Evolutionary conservation across 2,888 invertebrate genomes (phyloP), one percentile per base, ranked within the genome.

Genomic region (Heliconius sara): DNA sequence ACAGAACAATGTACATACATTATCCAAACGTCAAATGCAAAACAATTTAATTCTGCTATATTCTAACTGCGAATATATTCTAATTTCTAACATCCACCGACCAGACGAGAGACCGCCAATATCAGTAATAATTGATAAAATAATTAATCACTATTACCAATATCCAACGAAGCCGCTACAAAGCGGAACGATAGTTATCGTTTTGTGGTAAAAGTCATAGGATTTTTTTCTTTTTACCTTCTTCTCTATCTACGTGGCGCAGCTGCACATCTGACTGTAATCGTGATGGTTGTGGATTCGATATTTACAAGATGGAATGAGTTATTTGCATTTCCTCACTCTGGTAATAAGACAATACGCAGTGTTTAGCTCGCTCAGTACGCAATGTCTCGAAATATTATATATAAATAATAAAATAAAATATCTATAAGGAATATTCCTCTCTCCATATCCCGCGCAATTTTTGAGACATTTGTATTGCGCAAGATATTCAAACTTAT

Each of bases 111-210:
- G 73, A 60, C 73, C 73, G 73, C 73, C 60, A 34, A 73, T 73
- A 73, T 80, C 71, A 34, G 34, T 22, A 57, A 66, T 81, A 79
- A 82, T 82, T 79, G 79, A 73, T 70, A 70, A 81, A 79, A 81
- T 81, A 82, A 82, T 82, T 81, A 79, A 81, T 78, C 65, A 68
- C 81, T 65, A 76, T 78, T 78, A 78, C 77, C 25, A 39, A 52
- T 73, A 34, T 47, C 43, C 68, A 68, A 43, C 57, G 72, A 73
- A 57, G 72, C 57, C 72, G 73, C 73, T 73, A 60, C 60, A 73
- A 73, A 60, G 73, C 34, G 73, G 22, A 60, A 16, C 60, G 60
- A 34, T 73, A 39, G 73, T 73, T 73, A 34, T n/a, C n/a, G 16
- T n/a, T 6, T 60, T 25, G n/a, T 73, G 73, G 73, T 73, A 16